Evolutionary conservation across 2,113 vertebrate species (phyloP), one percentile per base, ranked within the genome.

Genomic region (Myrmecobius fasciatus): DNA sequence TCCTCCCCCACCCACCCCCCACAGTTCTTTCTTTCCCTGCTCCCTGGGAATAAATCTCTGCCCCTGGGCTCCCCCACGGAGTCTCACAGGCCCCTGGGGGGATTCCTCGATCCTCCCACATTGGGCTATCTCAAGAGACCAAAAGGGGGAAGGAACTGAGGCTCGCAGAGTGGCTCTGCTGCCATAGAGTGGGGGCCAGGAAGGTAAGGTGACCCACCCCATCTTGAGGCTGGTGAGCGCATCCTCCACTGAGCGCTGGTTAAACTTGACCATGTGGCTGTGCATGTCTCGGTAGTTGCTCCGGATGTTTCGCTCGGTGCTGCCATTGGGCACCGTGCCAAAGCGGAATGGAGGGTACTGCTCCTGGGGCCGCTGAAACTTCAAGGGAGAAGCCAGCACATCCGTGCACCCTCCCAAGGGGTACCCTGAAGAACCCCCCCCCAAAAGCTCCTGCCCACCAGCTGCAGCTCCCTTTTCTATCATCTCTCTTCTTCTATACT

Each of bases 211-310:
- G n/a, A 97, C 98, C 0, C 98, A 99, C 99, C 99, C 99, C 98
- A 99, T 99, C 98, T 99, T 99, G 96, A 99, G 99, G 98, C 99
- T 99, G 98, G 98, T 99, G 10, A 99, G 99, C 0, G 99, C 99
- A 0, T 99, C 99, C 98, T 99, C 99, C 95, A 99, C 99, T 0
- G 99, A 99, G 95, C 99, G 99, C 98, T 99, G 99, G 98, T 99
- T 99, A 99, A 99, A 99, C 97, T 99, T 99, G 98, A 99, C 99
- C 99, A 99, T 99, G 99, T 99, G 99, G 47, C 99, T 98, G 98
- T 99, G 99, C 99, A 99, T 99, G 98, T 99, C 99, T 0, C 99
- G 99, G 97, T 99, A 99, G 98, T 99, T 99, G 96, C 99, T 99
- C 96, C 99, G 99, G 97, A 99, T 99, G 97, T 99, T 99, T 88